Evolutionary conservation across 1,140 invertebrate species (phyloP).

Genomic region (Temnothorax curvispinosus): DNA sequence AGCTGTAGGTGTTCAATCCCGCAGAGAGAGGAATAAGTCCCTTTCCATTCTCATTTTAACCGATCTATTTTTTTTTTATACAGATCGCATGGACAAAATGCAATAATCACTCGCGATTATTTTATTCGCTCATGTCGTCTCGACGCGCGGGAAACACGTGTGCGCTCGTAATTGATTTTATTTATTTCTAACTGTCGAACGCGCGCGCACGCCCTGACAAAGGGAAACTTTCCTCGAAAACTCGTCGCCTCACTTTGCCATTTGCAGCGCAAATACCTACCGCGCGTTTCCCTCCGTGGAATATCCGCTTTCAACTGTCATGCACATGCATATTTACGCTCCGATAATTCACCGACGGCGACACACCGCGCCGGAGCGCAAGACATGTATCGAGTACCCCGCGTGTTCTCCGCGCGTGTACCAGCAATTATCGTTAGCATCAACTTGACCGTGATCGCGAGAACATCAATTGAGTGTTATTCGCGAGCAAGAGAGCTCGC

Average conservation of each 20-base stretch:
- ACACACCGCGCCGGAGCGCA: neutral
- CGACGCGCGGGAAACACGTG: neutral
- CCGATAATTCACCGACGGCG: slow-evolving; percentile 27
- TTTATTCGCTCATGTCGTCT: neutral
- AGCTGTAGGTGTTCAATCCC: slow-evolving; percentile 5
- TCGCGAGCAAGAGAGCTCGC: neutral
- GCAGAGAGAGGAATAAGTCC: neutral
- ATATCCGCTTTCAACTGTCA: slow-evolving; percentile 42
- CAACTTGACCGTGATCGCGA: slow-evolving; percentile 39
- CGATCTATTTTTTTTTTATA: slow-evolving; percentile 4
- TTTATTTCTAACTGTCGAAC: neutral
- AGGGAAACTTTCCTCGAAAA: slow-evolving; percentile 38
- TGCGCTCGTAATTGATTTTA: slow-evolving; percentile 27
- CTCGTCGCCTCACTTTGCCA: neutral
- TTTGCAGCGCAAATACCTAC: slow-evolving; percentile 38
- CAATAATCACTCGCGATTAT: slow-evolving; percentile 3
- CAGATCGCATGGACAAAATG: neutral
- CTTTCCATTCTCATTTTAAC: neutral
- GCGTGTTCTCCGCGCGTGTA: neutral
- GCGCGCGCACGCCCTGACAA: neutral
- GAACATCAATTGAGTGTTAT: slow-evolving; percentile 33
- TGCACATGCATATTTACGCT: slow-evolving; percentile 49
- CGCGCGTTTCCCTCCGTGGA: slow-evolving; percentile 2
- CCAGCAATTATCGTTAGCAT: slow-evolving; percentile 30
- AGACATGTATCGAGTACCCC: slow-evolving; percentile 29